Evolutionary conservation across 2,888 invertebrate genomes (phyloP), one percentile per base, ranked within the genome.

Genomic region (Caenorhabditis sulstoni): DNA sequence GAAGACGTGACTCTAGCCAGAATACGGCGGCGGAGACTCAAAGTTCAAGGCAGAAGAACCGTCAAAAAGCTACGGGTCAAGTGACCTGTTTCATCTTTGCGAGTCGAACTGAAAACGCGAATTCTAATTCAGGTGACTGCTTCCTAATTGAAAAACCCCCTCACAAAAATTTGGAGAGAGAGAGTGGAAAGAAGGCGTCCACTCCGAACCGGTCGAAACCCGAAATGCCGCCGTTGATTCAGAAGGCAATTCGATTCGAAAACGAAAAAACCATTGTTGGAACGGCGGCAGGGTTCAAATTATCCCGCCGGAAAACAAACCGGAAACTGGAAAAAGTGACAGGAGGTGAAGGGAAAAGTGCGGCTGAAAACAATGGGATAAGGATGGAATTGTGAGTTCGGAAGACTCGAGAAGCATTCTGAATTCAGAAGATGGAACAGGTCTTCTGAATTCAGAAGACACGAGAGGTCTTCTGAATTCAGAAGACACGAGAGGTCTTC

Each of bases 1-100:
- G 29, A 64, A 29, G 29, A 5, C 29, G 29, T 29, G 29, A 29
- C 29, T 7, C 3, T 7, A 29, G 29, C n/a, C 3, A 29, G 29
- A 29, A 29, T 29, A 55, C 23, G 53, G n/a, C n/a, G n/a, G n/a
- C n/a, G n/a, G n/a, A 64, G 58, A 67, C 45, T 58, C 67, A 67
- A 67, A 57, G 67, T 67, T 67, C 67, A 58, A 66, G 66, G 66
- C n/a, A 49, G 44, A 11, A 45, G 23, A 44, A 3, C 41, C 18
- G 52, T 11, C 18, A 23, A n/a, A 16, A 11, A 37, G 29, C 16
- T 12, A 9, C 37, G 9, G 37, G 37, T 39, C 41, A 44, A 44
- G n/a, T 61, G 47, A 45, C 58, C 20, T 23, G 59, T 47, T 47
- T 9, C 58, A n/a, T n/a, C n/a, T n/a, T n/a, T n/a, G n/a, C n/a